phyloP scores from a whole-genome alignment of 2,113 vertebrate species.

The Opisthocomus hoazin region DNA sequence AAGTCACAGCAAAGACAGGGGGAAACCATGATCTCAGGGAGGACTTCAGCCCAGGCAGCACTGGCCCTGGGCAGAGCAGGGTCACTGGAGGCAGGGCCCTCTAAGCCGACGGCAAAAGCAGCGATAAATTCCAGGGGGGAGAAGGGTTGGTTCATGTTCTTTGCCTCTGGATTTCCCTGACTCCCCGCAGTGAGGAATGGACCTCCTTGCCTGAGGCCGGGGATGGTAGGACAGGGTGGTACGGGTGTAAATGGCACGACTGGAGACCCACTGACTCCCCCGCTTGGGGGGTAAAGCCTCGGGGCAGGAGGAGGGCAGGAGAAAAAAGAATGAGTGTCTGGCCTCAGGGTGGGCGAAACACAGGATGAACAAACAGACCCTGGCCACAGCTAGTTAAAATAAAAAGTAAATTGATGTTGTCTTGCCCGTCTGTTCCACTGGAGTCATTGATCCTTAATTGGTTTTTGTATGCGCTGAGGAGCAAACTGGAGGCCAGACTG shows the following conservation, averaged over 20 bases:
- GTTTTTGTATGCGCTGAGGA: background rate
- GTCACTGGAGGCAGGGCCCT: background rate
- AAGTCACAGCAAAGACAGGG: background rate
- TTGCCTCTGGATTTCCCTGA: background rate
- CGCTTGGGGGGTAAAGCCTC: rapidly evolving
- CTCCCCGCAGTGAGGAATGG: background rate
- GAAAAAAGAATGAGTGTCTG: background rate
- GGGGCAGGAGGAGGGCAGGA: background rate
- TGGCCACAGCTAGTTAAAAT: background rate
- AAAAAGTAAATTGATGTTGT: background rate
- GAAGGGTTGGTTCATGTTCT: background rate
- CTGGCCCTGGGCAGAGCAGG: background rate
- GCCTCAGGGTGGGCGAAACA: background rate
- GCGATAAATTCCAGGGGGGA: background rate
- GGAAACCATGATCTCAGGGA: background rate
- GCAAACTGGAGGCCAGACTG: background rate
- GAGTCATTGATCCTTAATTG: background rate
- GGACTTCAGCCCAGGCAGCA: background rate
- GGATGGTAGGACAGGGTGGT: background rate
- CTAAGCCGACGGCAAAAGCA: background rate
- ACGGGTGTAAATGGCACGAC: rapidly evolving
- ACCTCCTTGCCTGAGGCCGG: background rate
- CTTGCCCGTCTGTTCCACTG: background rate
- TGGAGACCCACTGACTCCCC: background rate
- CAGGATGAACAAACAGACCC: background rate